Percentiles rank a stretch among this genome's conserved stretches.
These are phyloP conservation scores for Serranus cabrilla DNA, from an alignment of 2,797 vertebrate species.

Conservation along the genomic window DNA sequence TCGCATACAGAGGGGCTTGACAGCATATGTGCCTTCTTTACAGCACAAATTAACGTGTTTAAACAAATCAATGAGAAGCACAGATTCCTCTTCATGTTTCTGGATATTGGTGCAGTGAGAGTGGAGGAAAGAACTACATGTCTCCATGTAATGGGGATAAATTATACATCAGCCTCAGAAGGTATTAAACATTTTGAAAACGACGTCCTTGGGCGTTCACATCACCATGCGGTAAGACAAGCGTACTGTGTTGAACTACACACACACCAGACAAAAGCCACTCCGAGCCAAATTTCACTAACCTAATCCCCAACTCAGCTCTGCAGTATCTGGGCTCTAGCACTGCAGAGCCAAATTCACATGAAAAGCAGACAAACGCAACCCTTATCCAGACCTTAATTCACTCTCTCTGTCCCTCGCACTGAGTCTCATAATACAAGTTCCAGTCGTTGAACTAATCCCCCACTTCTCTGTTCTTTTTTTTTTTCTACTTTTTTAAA, in stretches of 20 bases:
- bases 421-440: slow-evolving; percentile 61
- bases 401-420: slow-evolving; percentile 49
- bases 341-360: slow-evolving; percentile 64
- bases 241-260: slow-evolving; percentile 25
- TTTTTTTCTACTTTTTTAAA: slow-evolving; percentile 29
- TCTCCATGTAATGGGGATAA: slow-evolving; percentile 37
- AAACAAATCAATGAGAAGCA: slow-evolving; percentile 13
- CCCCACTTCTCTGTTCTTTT: slow-evolving; percentile 57
- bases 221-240: slow-evolving; percentile 28
- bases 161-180: slow-evolving; percentile 55
- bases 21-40: neutral
- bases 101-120: slow-evolving; percentile 13
- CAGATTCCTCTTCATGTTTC: neutral
- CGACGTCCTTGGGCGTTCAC: slow-evolving; percentile 38
- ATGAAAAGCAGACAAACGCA: slow-evolving; percentile 62
- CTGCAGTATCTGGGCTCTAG: slow-evolving; percentile 62
- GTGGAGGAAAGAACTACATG: slow-evolving; percentile 31
- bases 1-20: neutral
- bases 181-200: slow-evolving; percentile 57
- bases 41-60: neutral
- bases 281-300: slow-evolving; percentile 67
- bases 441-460: slow-evolving; percentile 73
- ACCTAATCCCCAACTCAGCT: slow-evolving; percentile 71
- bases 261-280: slow-evolving; percentile 64
- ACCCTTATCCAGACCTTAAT: slow-evolving; percentile 64